Evolutionary conservation across 2,888 invertebrate species (phyloP).

Genomic region (Lydus trimaculatus): DNA sequence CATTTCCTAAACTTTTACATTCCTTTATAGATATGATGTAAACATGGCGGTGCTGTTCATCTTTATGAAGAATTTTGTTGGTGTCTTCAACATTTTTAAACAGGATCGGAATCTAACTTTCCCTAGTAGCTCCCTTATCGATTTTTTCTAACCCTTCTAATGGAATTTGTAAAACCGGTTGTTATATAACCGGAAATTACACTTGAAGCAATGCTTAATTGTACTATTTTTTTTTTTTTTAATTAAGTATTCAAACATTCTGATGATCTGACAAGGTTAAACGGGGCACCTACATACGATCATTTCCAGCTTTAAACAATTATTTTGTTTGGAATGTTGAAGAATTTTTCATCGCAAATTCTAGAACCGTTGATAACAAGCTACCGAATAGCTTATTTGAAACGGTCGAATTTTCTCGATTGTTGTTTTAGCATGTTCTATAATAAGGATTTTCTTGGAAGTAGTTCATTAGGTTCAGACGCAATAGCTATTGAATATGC

Average conservation of each 20-base stretch:
- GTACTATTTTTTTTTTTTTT: background rate
- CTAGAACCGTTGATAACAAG: too few relatives aligned
- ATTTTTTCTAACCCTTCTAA: background rate
- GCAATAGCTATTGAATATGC: too few relatives aligned
- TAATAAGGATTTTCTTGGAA: too few relatives aligned
- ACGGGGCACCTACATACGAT: background rate
- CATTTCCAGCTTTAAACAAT: background rate
- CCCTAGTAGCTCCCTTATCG: background rate
- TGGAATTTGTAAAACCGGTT: background rate
- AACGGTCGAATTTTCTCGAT: too few relatives aligned
- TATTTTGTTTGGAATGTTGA: background rate
- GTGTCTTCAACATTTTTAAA: background rate
- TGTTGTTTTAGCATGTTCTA: too few relatives aligned
- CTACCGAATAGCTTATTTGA: too few relatives aligned
- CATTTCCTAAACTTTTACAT: background rate
- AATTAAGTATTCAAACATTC: background rate
- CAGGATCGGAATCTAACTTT: background rate
- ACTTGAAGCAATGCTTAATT: background rate
- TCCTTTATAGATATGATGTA: background rate
- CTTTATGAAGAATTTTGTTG: background rate
- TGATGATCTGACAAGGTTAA: background rate
- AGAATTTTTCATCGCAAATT: too few relatives aligned
- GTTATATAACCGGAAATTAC: background rate
- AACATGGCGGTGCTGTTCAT: background rate
- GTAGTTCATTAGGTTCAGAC: too few relatives aligned